Conservation (phyloP, 2,888 invertebrate species). For the Podabrus alpinus region DNA sequence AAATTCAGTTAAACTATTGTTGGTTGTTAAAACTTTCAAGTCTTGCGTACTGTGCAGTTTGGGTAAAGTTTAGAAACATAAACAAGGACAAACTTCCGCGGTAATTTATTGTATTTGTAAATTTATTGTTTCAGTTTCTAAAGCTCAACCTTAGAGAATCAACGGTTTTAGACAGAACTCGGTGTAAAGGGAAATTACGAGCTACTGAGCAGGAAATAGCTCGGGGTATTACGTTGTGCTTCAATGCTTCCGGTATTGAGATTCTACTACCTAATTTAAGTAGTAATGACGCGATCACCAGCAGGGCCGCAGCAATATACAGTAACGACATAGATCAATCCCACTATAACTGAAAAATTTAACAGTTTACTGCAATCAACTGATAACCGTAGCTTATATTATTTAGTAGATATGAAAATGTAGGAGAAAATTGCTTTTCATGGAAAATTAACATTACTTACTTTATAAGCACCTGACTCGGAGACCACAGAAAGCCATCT, state of each 20-base stretch:
- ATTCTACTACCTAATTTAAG: conserved; percentile 43
- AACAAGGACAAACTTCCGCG: conserved; percentile 12
- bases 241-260: conserved; percentile 40
- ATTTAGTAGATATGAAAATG: background rate
- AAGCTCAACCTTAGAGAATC: conserved; percentile 16
- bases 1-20: conserved; percentile 1
- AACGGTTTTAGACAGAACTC: conserved; percentile 8
- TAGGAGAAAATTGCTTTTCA: background rate
- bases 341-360: conserved; percentile 8
- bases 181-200: conserved; percentile 29
- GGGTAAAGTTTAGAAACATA: conserved; percentile 14
- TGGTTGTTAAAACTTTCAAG: conserved; percentile 13
- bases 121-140: conserved; percentile 22
- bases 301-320: conserved; percentile 22
- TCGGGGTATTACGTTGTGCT: conserved; percentile 35
- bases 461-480: background rate
- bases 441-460: background rate
- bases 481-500: background rate
- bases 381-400: background rate
- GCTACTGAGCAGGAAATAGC: conserved; percentile 39
- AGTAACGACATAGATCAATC: conserved; percentile 23
- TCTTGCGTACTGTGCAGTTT: conserved; percentile 1
- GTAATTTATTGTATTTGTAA: conserved; percentile 15
- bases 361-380: background rate
- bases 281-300: conserved; percentile 43